A percentile compares a stretch with the other conserved stretches of the same genome.
Conservation (phyloP, 2,113 vertebrate genomes). For the Centropus bengalensis region DNA sequence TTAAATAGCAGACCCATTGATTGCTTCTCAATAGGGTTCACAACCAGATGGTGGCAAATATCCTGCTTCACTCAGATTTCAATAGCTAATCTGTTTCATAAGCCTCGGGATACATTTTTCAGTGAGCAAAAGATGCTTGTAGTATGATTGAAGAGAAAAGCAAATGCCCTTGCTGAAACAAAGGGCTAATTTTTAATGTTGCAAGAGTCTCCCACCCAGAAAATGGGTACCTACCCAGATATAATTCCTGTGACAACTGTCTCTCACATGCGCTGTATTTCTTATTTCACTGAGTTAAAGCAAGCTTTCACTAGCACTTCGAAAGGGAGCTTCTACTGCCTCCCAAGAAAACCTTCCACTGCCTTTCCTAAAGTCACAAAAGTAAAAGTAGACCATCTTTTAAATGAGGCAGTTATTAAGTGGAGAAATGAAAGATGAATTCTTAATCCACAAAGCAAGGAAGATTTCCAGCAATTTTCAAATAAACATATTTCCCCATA, state of each 20-base stretch:
- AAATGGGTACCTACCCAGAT: neutral
- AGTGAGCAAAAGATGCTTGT: neutral
- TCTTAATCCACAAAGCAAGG: neutral
- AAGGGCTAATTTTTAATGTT: neutral
- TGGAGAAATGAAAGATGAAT: neutral
- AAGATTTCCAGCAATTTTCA: neutral
- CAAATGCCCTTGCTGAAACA: slow-evolving; percentile 4
- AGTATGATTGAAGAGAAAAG: neutral
- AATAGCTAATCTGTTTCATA: slow-evolving; percentile 9
- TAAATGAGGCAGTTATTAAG: neutral
- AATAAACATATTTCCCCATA: neutral
- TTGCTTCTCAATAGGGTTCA: slow-evolving; percentile 5
- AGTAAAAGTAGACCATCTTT: neutral
- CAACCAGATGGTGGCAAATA: slow-evolving; percentile 52
- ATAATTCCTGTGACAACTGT: neutral
- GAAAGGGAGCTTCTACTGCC: neutral
- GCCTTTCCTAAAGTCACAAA: neutral
- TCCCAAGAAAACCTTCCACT: neutral
- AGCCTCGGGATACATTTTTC: neutral
- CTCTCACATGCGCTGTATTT: neutral
- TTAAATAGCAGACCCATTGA: neutral
- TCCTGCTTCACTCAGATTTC: slow-evolving; percentile 12
- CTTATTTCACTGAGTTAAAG: neutral
- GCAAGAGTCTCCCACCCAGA: neutral
- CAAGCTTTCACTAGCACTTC: neutral